Evolutionary conservation across 1,140 invertebrate genomes (phyloP), one percentile per base, ranked within the genome.

Genomic region (Heliconius melpomene): DNA sequence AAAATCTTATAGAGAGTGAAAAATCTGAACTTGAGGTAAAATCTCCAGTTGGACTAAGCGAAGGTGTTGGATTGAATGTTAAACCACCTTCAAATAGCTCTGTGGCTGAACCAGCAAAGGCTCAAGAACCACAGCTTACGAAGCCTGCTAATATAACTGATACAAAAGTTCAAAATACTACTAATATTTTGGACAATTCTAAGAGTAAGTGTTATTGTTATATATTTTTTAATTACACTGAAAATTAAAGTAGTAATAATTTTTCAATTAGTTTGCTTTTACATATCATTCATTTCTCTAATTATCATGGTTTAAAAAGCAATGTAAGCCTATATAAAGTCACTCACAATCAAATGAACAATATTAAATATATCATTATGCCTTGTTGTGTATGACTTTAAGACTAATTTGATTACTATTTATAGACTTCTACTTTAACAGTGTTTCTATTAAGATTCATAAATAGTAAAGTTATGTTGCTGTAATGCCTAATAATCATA

Each of bases 1-100:
- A 26, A 13, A 66, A 66, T 66, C 11, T 66, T 23, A 29, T 66
- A 11, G 11, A 5, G 2, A 66, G 26, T 66, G 60, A 29, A 29
- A 66, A 66, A 7, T 29, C 60, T 66, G 60, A 29, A 66, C 3
- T 23, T 66, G 60, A 71, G 11, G 74, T 20, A 38, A 32, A 76
- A 57, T 7, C 32, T 40, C 3, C 70, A 16, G 70, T 71, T 66
- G 83, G 75, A 75, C 38, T 78, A 70, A 84, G 80, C 54, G 83
- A 84, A 40, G 83, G 83, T 38, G 75, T 78, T 23, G 46, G 26
- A 60, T 52, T 82, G 8, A 82, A 82, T 40, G 57, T 74, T 20
- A 72, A 74, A 72, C n/a, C 73, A 38, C 60, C 13, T 66, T 66
- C 13, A 46, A 77, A 80, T 18, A 74, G 23, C 50, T 73, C 74